A percentile compares a stretch with the other conserved stretches of the same genome.
These are phyloP conservation scores for Polyodon spathula DNA, from an alignment of 2,113 vertebrate species.

Conservation along the genomic window DNA sequence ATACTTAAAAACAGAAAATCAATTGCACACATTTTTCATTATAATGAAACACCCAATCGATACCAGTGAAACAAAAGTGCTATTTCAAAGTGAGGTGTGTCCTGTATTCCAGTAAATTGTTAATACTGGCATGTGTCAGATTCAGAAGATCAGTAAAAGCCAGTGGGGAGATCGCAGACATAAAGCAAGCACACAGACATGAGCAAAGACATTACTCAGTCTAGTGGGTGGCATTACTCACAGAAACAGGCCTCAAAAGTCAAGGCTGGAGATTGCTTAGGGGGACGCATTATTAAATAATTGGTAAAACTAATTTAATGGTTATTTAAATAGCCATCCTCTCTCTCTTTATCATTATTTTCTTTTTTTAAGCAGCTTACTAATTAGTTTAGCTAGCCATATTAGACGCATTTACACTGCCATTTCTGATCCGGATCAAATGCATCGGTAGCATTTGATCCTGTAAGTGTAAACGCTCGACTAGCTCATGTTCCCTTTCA, in stretches of 20 bases:
- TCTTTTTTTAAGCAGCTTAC: too few species aligned
- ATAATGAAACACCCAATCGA: constrained; percentile 1
- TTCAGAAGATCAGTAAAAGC: not conserved
- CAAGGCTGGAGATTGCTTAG: constrained; percentile 8
- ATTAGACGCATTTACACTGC: too few species aligned
- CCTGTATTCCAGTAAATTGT: constrained; percentile 17
- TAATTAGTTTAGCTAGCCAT: too few species aligned
- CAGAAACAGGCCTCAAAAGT: constrained; percentile 3
- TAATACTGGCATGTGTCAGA: constrained; percentile 18
- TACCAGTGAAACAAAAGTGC: not conserved
- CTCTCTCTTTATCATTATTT: too few species aligned
- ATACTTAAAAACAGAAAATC: too few species aligned
- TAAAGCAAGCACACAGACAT: constrained; percentile 13
- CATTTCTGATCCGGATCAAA: too few species aligned
- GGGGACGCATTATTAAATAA: not conserved
- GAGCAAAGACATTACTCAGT: constrained; percentile 1
- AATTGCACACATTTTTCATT: too few species aligned
- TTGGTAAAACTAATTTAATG: too few species aligned
- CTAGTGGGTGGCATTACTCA: constrained; percentile 16
- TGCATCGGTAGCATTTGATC: too few species aligned
- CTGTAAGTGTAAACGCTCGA: too few species aligned
- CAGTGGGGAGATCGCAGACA: constrained; percentile 21
- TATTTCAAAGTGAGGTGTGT: not conserved
- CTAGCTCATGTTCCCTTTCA: too few species aligned
- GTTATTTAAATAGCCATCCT: too few species aligned